phyloP scores from a whole-genome alignment of 2,797 vertebrate genomes.

The Labeo calbasu region DNA sequence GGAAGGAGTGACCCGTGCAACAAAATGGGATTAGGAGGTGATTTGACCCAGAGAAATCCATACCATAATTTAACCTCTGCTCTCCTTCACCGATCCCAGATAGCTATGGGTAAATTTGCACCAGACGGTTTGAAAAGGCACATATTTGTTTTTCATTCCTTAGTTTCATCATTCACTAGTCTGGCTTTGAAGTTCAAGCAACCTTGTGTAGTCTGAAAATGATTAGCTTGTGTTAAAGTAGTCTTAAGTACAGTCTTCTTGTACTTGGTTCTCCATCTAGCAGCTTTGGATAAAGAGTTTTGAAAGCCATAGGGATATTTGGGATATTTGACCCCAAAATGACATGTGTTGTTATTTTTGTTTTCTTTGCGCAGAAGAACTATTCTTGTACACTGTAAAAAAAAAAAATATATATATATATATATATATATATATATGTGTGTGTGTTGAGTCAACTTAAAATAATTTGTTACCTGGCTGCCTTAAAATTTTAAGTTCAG shows the following conservation, averaged over 20 bases:
- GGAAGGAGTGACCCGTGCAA: slow-evolving; percentile 63
- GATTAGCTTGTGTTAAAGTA: slow-evolving; percentile 28
- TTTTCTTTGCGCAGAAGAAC: too few species aligned
- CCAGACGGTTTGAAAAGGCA: slow-evolving; percentile 68
- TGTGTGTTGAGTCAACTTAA: too few species aligned
- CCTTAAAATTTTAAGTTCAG: too few species aligned
- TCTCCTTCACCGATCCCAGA: slow-evolving; percentile 65
- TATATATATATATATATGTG: too few species aligned
- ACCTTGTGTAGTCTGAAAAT: slow-evolving; percentile 66
- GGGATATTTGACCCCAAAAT: background rate
- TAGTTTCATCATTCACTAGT: slow-evolving; percentile 22
- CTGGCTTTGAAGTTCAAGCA: slow-evolving; percentile 26
- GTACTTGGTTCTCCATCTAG: background rate
- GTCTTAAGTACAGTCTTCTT: background rate
- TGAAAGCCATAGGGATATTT: background rate
- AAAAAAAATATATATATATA: too few species aligned
- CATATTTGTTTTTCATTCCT: slow-evolving; percentile 53
- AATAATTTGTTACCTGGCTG: too few species aligned
- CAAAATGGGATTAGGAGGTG: slow-evolving; percentile 67
- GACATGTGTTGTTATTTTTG: too few species aligned
- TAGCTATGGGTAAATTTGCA: slow-evolving; percentile 72
- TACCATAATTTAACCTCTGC: slow-evolving; percentile 76
- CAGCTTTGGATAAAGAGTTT: background rate
- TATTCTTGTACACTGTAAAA: too few species aligned
- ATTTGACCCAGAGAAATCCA: slow-evolving; percentile 70